Evolutionary conservation across 1,140 invertebrate genomes (phyloP), one percentile per base, ranked within the genome.

Genomic region (Hesperophylax magnus): DNA sequence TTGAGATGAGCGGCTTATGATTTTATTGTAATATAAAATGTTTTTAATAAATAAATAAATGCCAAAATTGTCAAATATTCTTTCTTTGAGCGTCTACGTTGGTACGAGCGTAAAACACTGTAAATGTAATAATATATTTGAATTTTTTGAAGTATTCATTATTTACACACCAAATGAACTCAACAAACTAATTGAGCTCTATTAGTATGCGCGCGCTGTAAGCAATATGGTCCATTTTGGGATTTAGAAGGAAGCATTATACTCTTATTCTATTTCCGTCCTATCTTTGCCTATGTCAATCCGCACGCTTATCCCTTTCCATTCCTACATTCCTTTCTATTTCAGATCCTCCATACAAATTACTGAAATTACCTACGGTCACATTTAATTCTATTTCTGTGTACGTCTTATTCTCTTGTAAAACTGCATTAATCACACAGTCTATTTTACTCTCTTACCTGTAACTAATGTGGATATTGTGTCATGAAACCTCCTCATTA

Each of bases 241-340:
- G 9, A 47, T 14, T 47, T 0, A 47, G 3, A 14, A 14, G 39
- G 39, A 47, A 47, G 56, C 56, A 20, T 18, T 58, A n/a, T 58
- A 58, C 20, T 22, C 56, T 58, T 47, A 47, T 22, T 58, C 56
- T 58, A 61, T 22, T 61, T 61, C 9, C 39, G 39, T 47, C 39
- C 39, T 14, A 9, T 47, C 39, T 52, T 34, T n/a, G 7, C 34
- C 18, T 34, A 14, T 53, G 47, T 72, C 69, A 72, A 72, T 72
- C 27, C 20, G 47, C 22, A 22, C 69, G 20, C 22, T 9, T 18
- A 9, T 9, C 58, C 9, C 18, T 61, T 9, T 52, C 52, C n/a
- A 53, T 20, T 72, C 69, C 69, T 52, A 22, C 52, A 72, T 72
- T 72, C 69, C 65, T 34, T n/a, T 52, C 67, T 65, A 71, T 54